Conservation (phyloP, 1,140 invertebrate species). For the Zaprionus nigranus region DNA sequence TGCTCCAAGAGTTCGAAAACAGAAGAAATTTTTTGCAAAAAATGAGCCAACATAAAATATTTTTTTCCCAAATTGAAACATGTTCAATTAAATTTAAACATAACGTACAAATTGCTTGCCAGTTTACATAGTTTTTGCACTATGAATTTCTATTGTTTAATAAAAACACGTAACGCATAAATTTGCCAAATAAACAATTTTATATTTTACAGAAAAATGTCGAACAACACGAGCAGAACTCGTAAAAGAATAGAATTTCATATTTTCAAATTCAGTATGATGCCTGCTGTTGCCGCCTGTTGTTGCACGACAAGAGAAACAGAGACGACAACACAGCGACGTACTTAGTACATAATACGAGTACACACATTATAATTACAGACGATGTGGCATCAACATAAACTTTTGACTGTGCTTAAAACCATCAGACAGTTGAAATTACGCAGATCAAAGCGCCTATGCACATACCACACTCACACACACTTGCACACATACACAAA, state of each 20-base stretch:
- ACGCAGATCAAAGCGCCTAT: conserved; percentile 65
- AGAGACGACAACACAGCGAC: conserved; percentile 17
- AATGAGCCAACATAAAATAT: neutral
- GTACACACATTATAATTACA: conserved; percentile 72
- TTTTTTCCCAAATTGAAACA: neutral
- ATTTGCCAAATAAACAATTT: neutral
- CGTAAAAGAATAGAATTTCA: conserved; percentile 13
- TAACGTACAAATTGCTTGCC: neutral
- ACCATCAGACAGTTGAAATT: conserved; percentile 45
- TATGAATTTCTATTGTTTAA: neutral
- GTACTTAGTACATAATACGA: conserved; percentile 65
- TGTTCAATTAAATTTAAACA: neutral
- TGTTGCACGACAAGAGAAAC: conserved; percentile 42
- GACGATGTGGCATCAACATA: conserved; percentile 60
- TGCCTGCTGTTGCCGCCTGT: conserved; percentile 35
- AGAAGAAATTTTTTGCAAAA: neutral
- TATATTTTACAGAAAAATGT: neutral
- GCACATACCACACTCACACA: conserved; percentile 21
- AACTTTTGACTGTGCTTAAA: conserved; percentile 55
- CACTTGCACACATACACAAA: conserved; percentile 7
- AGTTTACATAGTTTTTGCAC: neutral
- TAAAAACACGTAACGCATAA: neutral
- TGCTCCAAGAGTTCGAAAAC: neutral
- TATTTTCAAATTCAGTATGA: conserved; percentile 49
- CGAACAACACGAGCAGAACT: neutral